Evolutionary conservation across 1,140 invertebrate species (phyloP).

Genomic region (Trissolcus basalis): DNA sequence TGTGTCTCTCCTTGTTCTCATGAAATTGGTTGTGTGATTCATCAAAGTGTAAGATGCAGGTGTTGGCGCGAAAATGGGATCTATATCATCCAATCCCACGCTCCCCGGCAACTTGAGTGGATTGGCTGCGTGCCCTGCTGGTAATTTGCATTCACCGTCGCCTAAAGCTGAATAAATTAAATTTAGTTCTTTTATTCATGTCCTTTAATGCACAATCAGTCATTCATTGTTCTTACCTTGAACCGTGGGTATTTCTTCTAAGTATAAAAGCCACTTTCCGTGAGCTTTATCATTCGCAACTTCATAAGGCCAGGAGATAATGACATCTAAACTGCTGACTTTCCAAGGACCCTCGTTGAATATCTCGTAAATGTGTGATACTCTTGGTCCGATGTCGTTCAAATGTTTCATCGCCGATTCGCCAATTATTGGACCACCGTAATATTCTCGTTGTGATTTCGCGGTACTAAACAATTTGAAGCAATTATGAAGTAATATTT

Average conservation of each 20-base stretch:
- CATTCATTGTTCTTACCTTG: constrained; percentile 76
- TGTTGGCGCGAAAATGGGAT: constrained; percentile 59
- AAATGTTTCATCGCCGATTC: constrained; percentile 88
- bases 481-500: constrained; percentile 1
- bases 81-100: constrained; percentile 75
- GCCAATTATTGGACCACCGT: constrained; percentile 88
- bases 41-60: constrained; percentile 42
- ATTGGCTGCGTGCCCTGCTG: constrained; percentile 80
- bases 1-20: constrained; percentile 80
- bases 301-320: constrained; percentile 93
- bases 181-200: not conserved
- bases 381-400: constrained; percentile 89
- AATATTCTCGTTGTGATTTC: constrained; percentile 81
- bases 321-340: constrained; percentile 85
- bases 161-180: constrained; percentile 27
- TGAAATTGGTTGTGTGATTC: constrained; percentile 64
- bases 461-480: constrained; percentile 69
- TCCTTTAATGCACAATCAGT: not conserved
- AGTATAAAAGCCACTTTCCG: constrained; percentile 93
- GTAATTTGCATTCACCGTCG: constrained; percentile 79
- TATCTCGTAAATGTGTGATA: constrained; percentile 90
- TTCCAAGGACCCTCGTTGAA: constrained; percentile 92
- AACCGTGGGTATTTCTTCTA: constrained; percentile 86
- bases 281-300: constrained; percentile 84
- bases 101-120: constrained; percentile 81